phyloP scores from a whole-genome alignment of 2,888 invertebrate genomes.

The Toxonevra muliebris region DNA sequence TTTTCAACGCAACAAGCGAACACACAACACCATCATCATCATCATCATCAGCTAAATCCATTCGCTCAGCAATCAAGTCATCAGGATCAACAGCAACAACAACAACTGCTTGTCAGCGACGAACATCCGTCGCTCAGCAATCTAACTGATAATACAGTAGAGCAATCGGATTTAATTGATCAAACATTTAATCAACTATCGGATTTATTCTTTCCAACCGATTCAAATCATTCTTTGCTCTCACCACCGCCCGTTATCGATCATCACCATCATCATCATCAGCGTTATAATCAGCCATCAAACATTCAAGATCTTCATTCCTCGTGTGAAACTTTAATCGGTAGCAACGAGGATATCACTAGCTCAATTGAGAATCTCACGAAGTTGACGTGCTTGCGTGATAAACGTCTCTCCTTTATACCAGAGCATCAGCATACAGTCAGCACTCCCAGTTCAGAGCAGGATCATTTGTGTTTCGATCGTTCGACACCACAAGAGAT shows the following conservation, averaged over 20 bases:
- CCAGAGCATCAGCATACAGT: slow-evolving; percentile 55
- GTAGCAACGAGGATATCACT: slow-evolving; percentile 55
- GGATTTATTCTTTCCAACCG: slow-evolving; percentile 63
- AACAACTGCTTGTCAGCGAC: slow-evolving; percentile 51
- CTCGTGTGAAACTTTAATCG: slow-evolving; percentile 50
- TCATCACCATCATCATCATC: slow-evolving; percentile 24
- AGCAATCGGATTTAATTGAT: slow-evolving; percentile 57
- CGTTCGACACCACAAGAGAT: slow-evolving; percentile 55
- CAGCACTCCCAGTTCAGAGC: slow-evolving; percentile 48
- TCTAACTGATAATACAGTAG: slow-evolving; percentile 54
- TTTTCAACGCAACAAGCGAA: slow-evolving; percentile 59
- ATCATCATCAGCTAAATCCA: slow-evolving; percentile 46
- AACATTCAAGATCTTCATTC: slow-evolving; percentile 47
- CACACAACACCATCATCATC: slow-evolving; percentile 53
- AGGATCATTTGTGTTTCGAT: slow-evolving; percentile 57
- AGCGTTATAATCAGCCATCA: slow-evolving; percentile 44
- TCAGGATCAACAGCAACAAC: slow-evolving; percentile 51
- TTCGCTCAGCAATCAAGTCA: slow-evolving; percentile 49
- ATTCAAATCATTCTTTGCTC: slow-evolving; percentile 61
- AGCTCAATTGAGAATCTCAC: slow-evolving; percentile 60
- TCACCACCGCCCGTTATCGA: slow-evolving; percentile 51
- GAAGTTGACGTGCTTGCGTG: slow-evolving; percentile 57
- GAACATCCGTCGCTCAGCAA: slow-evolving; percentile 57
- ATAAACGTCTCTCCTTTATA: slow-evolving; percentile 59
- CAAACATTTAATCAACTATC: slow-evolving; percentile 56